A percentile compares a stretch with the other conserved stretches of the same genome.
phyloP scores from a whole-genome alignment of 2,888 invertebrate genomes.

The Synanthedon vespiformis region DNA sequence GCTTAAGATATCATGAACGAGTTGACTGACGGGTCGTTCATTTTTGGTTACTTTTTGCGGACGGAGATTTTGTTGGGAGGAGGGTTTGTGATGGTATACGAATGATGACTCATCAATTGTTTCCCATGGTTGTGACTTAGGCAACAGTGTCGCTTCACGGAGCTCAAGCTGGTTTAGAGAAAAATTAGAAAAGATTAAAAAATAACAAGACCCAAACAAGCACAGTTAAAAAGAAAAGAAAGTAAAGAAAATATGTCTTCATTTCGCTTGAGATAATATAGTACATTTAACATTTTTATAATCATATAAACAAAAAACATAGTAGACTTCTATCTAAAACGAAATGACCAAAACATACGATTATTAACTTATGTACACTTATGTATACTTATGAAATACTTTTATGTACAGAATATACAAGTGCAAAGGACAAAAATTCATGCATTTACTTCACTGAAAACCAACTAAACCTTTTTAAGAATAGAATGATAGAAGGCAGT shows the following conservation, averaged over 20 bases:
- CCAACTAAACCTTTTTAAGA: no score
- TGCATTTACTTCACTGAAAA: no score
- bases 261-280: no score
- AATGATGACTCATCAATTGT: constrained; percentile 46
- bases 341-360: no score
- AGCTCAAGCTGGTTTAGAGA: constrained; percentile 58
- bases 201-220: constrained; percentile 11
- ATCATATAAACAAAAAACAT: no score
- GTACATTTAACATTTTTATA: no score
- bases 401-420: no score
- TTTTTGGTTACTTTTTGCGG: constrained; percentile 10
- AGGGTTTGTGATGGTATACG: constrained; percentile 32
- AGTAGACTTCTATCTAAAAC: no score
- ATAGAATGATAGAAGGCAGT: constrained; percentile 2
- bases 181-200: constrained; percentile 9
- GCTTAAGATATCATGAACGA: constrained; percentile 43
- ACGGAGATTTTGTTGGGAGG: constrained; percentile 15
- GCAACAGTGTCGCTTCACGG: constrained; percentile 44
- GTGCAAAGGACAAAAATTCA: no score
- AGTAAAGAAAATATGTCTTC: constrained; percentile 1
- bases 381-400: no score
- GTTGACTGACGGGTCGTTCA: constrained; percentile 29
- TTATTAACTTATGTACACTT: no score
- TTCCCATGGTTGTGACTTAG: constrained; percentile 47
- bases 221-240: neutral